Evolutionary conservation across 1,140 invertebrate species (phyloP).

Genomic region (Drosophila insularis): DNA sequence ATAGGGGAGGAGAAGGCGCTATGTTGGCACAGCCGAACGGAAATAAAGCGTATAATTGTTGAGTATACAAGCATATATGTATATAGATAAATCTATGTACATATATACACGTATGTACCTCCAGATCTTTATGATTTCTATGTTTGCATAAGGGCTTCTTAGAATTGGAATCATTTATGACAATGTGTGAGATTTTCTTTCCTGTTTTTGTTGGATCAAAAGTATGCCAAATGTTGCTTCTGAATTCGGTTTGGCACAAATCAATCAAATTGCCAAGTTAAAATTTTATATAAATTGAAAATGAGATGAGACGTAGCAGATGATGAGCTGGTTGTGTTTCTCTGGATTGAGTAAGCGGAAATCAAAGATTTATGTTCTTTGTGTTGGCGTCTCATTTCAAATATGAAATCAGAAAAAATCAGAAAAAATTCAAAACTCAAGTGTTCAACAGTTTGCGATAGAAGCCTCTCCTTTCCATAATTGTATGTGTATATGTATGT

Average conservation of each 20-base stretch:
- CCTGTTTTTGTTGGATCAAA: conserved; percentile 8
- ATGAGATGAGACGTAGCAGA: conserved; percentile 14
- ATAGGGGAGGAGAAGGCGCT: conserved; percentile 14
- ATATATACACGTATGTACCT: conserved; percentile 6
- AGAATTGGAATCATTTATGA: conserved; percentile 16
- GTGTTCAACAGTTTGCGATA: neutral
- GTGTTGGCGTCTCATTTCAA: neutral
- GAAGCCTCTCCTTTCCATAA: neutral
- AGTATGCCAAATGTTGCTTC: conserved; percentile 30
- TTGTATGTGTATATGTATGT: neutral
- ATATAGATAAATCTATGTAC: neutral
- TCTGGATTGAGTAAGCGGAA: conserved; percentile 45
- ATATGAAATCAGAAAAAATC: neutral
- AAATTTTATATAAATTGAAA: conserved; percentile 32
- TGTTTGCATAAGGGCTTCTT: conserved; percentile 8
- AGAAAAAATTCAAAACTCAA: neutral
- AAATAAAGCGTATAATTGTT: conserved; percentile 52
- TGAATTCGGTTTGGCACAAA: conserved; percentile 25
- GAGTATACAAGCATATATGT: neutral
- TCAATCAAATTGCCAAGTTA: conserved; percentile 24
- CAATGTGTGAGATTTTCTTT: conserved; percentile 14
- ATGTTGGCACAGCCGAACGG: conserved; percentile 37
- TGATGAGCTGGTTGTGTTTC: conserved; percentile 37
- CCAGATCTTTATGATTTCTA: conserved; percentile 3
- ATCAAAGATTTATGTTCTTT: conserved; percentile 21